Evolutionary conservation across 1,140 invertebrate genomes (phyloP).

Genomic region (Ephestia elutella): DNA sequence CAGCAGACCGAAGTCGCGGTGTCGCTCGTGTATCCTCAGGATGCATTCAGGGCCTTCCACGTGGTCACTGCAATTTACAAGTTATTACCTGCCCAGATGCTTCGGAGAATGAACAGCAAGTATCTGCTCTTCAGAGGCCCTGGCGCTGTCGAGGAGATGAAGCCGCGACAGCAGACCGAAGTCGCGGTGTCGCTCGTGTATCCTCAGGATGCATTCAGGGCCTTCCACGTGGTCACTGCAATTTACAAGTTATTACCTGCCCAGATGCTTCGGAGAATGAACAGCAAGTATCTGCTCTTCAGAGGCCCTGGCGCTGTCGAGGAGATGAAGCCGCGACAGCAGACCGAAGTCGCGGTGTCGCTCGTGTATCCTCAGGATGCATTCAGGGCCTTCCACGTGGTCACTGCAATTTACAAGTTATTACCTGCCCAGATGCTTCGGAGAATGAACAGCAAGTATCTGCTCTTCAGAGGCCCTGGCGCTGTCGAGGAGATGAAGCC

Average conservation of each 20-base stretch:
- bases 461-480: conserved; percentile 79
- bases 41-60: conserved; percentile 87
- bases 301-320: conserved; percentile 74
- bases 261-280: conserved; percentile 80
- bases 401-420: conserved; percentile 61
- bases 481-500: conserved; percentile 75
- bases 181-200: conserved; percentile 81
- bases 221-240: conserved; percentile 82
- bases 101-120: conserved; percentile 78
- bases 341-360: conserved; percentile 81
- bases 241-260: conserved; percentile 63
- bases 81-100: conserved; percentile 76
- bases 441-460: conserved; percentile 79
- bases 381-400: conserved; percentile 85
- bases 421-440: conserved; percentile 77
- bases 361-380: conserved; percentile 81
- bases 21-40: conserved; percentile 79
- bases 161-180: conserved; percentile 80
- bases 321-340: conserved; percentile 76
- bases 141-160: conserved; percentile 61
- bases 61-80: conserved; percentile 77
- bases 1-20: conserved; percentile 80
- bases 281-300: conserved; percentile 81
- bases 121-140: conserved; percentile 82
- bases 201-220: conserved; percentile 81